A percentile compares a stretch with the other conserved stretches of the same genome.
These are phyloP conservation scores for Eupithecia pulchellata DNA, from an alignment of 2,888 invertebrate species.

Conservation along the genomic window DNA sequence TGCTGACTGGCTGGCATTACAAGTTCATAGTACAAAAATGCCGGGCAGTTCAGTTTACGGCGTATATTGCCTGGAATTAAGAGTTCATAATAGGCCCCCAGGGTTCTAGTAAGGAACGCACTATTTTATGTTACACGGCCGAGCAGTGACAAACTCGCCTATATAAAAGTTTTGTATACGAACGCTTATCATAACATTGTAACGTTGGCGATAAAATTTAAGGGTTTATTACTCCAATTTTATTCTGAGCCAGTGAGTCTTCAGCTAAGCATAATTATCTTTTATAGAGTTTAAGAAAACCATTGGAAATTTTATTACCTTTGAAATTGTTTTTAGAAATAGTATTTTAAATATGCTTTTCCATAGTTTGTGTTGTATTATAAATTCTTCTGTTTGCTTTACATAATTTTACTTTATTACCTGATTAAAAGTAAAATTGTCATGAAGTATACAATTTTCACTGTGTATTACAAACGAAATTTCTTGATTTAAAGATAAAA, in stretches of 20 bases:
- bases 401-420: background rate
- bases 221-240: slow-evolving; percentile 26
- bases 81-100: too few relatives aligned
- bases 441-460: background rate
- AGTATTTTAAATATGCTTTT: background rate
- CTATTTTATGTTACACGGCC: slow-evolving; percentile 39
- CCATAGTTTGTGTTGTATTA: background rate
- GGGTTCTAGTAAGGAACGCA: slow-evolving; percentile 34
- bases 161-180: slow-evolving; percentile 39
- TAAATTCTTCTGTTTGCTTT: background rate
- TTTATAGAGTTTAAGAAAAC: background rate
- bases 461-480: background rate
- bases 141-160: slow-evolving; percentile 38
- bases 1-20: too few relatives aligned
- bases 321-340: background rate
- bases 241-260: slow-evolving; percentile 18
- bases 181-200: slow-evolving; percentile 35
- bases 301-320: background rate
- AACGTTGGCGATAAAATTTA: slow-evolving; percentile 24
- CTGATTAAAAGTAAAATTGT: background rate
- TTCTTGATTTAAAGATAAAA: background rate
- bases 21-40: too few relatives aligned
- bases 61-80: too few relatives aligned
- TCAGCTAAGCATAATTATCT: background rate
- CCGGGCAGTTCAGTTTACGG: too few relatives aligned